Conservation (phyloP, 2,797 vertebrate genomes). For the Rhinoraja longicauda region DNA sequence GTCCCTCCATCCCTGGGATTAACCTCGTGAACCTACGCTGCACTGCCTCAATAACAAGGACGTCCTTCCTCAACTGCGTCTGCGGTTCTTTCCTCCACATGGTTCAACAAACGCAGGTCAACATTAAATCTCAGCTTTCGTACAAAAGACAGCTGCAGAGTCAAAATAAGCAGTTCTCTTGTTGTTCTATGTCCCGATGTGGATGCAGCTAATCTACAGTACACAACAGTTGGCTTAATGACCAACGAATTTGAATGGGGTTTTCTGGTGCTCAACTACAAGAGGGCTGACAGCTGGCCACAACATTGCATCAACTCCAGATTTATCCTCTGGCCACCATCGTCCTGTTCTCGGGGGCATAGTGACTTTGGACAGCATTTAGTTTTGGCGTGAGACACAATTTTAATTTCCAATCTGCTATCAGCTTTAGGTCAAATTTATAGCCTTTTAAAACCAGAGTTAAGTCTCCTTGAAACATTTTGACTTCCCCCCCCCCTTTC, state of each 20-base stretch:
- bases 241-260: not conserved
- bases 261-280: not conserved
- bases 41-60: too few relatives aligned
- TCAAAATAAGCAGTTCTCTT: not conserved
- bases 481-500: not conserved
- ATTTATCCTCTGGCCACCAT: not conserved
- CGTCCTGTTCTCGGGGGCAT: not conserved
- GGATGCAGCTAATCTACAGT: not conserved
- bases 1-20: too few relatives aligned
- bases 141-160: not conserved
- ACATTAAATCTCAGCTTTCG: not conserved
- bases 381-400: not conserved
- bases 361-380: not conserved
- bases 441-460: not conserved
- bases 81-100: too few relatives aligned
- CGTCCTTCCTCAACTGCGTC: too few relatives aligned
- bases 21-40: too few relatives aligned
- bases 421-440: not conserved
- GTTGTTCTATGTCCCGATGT: not conserved
- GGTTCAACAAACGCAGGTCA: not conserved
- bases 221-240: not conserved
- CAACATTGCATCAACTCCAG: not conserved
- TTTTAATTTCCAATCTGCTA: not conserved
- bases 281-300: not conserved
- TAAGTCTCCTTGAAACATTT: not conserved